Evolutionary conservation across 2,113 vertebrate species (phyloP).

Genomic region (Eurystomus gularis): DNA sequence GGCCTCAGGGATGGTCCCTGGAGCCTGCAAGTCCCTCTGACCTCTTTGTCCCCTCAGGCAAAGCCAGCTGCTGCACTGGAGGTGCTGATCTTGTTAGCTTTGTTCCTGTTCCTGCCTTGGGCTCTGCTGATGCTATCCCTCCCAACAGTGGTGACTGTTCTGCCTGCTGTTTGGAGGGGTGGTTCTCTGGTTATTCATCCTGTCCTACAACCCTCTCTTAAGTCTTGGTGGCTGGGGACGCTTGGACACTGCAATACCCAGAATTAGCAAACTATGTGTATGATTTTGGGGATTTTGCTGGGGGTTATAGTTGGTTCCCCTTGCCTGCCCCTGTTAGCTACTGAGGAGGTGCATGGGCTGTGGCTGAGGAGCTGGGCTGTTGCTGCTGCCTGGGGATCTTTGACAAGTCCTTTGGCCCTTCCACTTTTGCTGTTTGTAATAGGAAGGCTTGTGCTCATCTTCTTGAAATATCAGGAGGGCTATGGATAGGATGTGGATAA

Average conservation of each 20-base stretch:
- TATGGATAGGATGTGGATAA: background rate
- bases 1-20: background rate
- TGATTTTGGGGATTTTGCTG: background rate
- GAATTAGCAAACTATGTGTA: background rate
- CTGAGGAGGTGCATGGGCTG: background rate
- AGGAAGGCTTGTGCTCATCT: background rate
- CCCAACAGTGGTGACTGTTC: background rate
- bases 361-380: background rate
- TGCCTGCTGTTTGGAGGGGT: accelerated
- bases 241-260: background rate
- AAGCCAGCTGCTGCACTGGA: background rate
- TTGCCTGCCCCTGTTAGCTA: background rate
- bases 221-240: background rate
- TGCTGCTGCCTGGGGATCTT: background rate
- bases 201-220: background rate
- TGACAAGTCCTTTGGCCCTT: background rate
- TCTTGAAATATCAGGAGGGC: background rate
- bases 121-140: background rate
- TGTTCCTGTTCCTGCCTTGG: no score
- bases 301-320: background rate
- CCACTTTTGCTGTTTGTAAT: background rate
- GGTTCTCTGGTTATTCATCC: background rate
- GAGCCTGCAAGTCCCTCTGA: background rate
- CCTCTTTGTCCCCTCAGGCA: background rate
- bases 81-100: background rate